Conservation (phyloP, 2,797 vertebrate species). For the Cercopithecus mitis region DNA sequence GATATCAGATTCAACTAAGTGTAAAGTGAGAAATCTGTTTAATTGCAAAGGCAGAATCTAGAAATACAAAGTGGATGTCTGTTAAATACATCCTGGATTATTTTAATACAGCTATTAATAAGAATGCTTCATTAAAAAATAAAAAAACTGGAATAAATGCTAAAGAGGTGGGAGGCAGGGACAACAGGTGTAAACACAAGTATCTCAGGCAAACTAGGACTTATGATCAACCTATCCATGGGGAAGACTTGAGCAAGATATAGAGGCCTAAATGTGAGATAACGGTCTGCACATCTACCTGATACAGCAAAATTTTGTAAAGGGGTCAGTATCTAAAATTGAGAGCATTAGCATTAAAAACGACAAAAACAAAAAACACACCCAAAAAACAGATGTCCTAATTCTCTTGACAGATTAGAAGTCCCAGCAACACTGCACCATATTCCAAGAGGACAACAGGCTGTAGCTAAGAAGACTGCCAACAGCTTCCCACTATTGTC, state of each 20-base stretch:
- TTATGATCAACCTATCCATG: background rate
- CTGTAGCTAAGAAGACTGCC: background rate
- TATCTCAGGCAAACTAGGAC: background rate
- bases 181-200: background rate
- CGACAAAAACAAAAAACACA: background rate
- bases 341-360: background rate
- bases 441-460: background rate
- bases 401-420: background rate
- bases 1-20: background rate
- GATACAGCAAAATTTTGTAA: background rate
- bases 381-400: background rate
- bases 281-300: background rate
- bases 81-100: background rate
- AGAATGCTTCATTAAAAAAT: constrained; percentile 44
- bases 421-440: background rate
- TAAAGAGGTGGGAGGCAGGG: background rate
- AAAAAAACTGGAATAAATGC: background rate
- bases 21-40: constrained; percentile 19
- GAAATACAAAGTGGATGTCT: constrained; percentile 15
- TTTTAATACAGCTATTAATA: constrained; percentile 26
- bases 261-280: background rate
- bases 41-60: background rate
- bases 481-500: background rate
- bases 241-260: background rate
- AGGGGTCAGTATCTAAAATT: background rate